Evolutionary conservation across 2,113 vertebrate genomes (phyloP).

Genomic region (Ceyx cyanopectus): DNA sequence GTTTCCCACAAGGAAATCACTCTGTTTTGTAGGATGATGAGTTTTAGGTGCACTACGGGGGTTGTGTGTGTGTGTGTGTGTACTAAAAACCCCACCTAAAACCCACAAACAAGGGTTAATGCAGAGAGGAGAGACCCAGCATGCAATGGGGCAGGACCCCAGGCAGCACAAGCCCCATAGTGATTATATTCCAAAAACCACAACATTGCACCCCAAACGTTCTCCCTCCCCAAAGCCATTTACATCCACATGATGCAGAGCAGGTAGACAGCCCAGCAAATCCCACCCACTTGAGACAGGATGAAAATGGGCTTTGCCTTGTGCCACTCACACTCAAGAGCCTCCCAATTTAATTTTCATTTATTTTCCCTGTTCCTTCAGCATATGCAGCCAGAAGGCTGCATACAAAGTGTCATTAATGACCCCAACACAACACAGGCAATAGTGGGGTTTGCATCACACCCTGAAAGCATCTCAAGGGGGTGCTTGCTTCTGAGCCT

Average conservation of each 20-base stretch:
- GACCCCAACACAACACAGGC: fast-evolving
- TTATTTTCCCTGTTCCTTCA: neutral
- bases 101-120: too few species aligned
- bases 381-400: fast-evolving
- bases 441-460: neutral
- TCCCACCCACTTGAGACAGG: fast-evolving
- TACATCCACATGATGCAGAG: neutral
- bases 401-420: neutral
- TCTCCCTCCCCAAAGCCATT: neutral
- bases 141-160: fast-evolving
- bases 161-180: fast-evolving
- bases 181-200: neutral
- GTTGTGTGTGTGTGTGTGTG: too few species aligned
- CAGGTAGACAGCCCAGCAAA: neutral
- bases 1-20: neutral
- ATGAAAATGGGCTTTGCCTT: neutral
- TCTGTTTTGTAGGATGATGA: neutral
- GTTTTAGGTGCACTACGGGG: neutral
- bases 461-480: fast-evolving
- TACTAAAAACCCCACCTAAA: neutral
- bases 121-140: neutral
- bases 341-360: neutral
- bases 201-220: neutral
- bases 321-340: fast-evolving
- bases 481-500: neutral